These are phyloP conservation scores for Melospiza melodia DNA, from an alignment of 2,113 vertebrate species.

Conservation along the genomic window DNA sequence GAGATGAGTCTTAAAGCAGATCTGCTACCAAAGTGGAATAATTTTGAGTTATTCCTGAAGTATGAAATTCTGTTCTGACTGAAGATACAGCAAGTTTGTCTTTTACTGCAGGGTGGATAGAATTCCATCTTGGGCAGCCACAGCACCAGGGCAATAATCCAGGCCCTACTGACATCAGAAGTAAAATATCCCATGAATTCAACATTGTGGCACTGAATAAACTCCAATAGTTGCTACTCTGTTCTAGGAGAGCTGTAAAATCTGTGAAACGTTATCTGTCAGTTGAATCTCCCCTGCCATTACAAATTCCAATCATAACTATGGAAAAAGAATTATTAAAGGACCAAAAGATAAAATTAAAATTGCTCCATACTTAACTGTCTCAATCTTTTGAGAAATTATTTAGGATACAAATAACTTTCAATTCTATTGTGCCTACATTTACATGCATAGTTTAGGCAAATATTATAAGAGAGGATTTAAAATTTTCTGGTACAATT, in stretches of 20 bases:
- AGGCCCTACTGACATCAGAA: constrained; percentile 30
- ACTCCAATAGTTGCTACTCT: neutral
- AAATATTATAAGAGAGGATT: neutral
- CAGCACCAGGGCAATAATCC: constrained; percentile 31
- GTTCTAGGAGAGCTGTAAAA: neutral
- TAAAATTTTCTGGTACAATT: neutral
- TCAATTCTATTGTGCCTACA: neutral
- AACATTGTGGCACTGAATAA: constrained; percentile 20
- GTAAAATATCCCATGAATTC: constrained; percentile 52
- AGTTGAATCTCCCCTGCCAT: neutral
- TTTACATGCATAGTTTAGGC: neutral
- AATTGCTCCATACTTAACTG: neutral
- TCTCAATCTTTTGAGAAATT: neutral
- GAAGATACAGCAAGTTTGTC: constrained; percentile 14
- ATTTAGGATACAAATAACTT: neutral
- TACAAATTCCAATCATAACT: constrained; percentile 7
- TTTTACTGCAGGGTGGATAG: neutral
- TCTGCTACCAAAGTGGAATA: neutral
- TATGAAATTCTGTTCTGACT: constrained; percentile 18
- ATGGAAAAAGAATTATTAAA: neutral
- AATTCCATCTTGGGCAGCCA: constrained; percentile 24
- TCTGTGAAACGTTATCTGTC: neutral
- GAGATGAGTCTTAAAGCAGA: neutral
- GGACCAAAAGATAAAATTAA: neutral
- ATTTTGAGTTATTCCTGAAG: neutral